These are phyloP conservation scores for Hydriomena furcata DNA, from an alignment of 2,888 invertebrate species.

Conservation along the genomic window DNA sequence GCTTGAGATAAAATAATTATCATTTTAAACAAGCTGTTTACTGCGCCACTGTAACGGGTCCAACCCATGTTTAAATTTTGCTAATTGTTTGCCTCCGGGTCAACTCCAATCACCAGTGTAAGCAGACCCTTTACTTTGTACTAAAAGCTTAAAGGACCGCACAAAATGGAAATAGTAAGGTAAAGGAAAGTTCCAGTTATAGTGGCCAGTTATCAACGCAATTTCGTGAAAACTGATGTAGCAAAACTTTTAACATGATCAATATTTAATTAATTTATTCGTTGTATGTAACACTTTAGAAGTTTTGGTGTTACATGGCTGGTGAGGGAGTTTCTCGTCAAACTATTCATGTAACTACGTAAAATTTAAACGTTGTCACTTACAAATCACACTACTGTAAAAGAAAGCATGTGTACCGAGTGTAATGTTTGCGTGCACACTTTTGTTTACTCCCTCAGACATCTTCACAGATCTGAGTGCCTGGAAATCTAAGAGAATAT, in stretches of 20 bases:
- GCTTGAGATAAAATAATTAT: too few relatives aligned
- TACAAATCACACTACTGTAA: too few relatives aligned
- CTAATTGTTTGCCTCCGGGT: conserved; percentile 70
- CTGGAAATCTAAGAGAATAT: too few relatives aligned
- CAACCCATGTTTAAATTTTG: conserved; percentile 69
- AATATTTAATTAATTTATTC: conserved; percentile 63
- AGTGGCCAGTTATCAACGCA: conserved; percentile 48
- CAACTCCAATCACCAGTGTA: conserved; percentile 49
- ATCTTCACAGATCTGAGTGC: too few relatives aligned
- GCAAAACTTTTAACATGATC: conserved; percentile 63
- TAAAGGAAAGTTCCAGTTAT: conserved; percentile 27
- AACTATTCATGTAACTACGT: not conserved
- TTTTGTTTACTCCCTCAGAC: too few relatives aligned
- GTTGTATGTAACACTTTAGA: conserved; percentile 28
- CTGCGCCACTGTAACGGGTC: conserved; percentile 43
- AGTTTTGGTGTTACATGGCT: conserved; percentile 11
- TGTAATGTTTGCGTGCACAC: too few relatives aligned
- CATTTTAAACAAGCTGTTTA: conserved; percentile 11
- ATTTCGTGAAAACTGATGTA: conserved; percentile 56
- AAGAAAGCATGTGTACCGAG: too few relatives aligned
- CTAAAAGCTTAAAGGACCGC: not conserved
- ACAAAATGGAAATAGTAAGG: conserved; percentile 14
- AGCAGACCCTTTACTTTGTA: conserved; percentile 34
- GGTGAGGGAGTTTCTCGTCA: not conserved
- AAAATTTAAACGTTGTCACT: too few relatives aligned